A percentile compares a stretch with the other conserved stretches of the same genome.
Conservation (phyloP, 2,888 invertebrate species). For the Uloborus plumipes region DNA sequence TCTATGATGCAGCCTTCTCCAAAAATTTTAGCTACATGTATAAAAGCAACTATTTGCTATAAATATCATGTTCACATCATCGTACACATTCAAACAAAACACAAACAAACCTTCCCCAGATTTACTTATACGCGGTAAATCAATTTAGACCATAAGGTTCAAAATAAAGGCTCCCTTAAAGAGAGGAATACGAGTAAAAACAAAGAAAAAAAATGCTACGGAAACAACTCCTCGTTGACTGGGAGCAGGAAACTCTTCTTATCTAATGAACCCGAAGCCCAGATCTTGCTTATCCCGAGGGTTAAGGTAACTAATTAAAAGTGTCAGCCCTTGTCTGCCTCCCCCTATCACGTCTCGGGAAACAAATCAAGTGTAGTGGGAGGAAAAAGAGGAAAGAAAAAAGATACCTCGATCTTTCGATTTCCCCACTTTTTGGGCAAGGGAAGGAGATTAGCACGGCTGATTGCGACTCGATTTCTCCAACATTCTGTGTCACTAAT, state of each 20-base stretch:
- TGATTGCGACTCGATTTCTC: constrained; percentile 63
- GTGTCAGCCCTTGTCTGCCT: constrained; percentile 61
- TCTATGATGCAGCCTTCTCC: too few relatives aligned
- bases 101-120: too few relatives aligned
- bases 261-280: constrained; percentile 60
- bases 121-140: too few relatives aligned
- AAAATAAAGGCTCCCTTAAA: too few relatives aligned
- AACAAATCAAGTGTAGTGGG: constrained; percentile 58
- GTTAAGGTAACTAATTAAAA: constrained; percentile 64
- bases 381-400: constrained; percentile 19
- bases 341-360: constrained; percentile 56
- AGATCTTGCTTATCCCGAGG: constrained; percentile 61
- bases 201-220: constrained; percentile 16
- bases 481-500: constrained; percentile 62
- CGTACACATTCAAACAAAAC: too few relatives aligned
- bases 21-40: too few relatives aligned
- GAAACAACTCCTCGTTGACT: constrained; percentile 37
- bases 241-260: constrained; percentile 50
- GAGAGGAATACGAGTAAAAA: neutral
- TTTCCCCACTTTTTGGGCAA: constrained; percentile 20
- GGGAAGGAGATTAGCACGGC: constrained; percentile 57
- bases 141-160: too few relatives aligned
- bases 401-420: constrained; percentile 42
- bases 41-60: too few relatives aligned
- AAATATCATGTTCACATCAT: too few relatives aligned